Evolutionary conservation across 2,888 invertebrate species (phyloP).

Genomic region (Troglohyphantes excavatus): DNA sequence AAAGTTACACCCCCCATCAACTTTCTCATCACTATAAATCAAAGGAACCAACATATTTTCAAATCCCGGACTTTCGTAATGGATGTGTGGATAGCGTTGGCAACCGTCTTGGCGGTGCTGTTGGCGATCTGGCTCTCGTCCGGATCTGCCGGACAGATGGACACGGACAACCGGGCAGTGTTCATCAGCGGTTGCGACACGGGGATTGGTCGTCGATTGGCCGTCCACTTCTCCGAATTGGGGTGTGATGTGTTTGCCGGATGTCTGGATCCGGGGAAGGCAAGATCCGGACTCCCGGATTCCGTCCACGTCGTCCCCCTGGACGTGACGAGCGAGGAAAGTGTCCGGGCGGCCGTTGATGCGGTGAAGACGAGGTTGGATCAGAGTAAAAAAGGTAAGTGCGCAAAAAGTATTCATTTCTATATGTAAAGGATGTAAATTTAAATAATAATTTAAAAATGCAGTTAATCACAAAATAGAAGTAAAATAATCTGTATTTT

Average conservation of each 20-base stretch:
- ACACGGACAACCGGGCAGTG: background rate
- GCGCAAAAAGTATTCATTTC: no score
- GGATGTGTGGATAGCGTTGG: background rate
- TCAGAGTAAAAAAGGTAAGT: conserved; percentile 25
- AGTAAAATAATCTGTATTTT: no score
- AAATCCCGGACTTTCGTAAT: background rate
- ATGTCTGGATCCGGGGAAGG: conserved; percentile 57
- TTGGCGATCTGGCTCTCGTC: background rate
- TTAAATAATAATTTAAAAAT: no score
- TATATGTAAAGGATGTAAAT: no score
- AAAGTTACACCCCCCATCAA: no score
- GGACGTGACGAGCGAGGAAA: conserved; percentile 52
- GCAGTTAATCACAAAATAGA: no score
- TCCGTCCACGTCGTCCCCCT: conserved; percentile 34
- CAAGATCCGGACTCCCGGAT: conserved; percentile 2
- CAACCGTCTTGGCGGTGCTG: no score
- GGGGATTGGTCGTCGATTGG: conserved; percentile 82
- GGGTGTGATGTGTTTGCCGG: conserved; percentile 80
- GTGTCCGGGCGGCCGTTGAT: conserved; percentile 40
- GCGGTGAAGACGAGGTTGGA: background rate
- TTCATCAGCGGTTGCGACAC: conserved; percentile 81
- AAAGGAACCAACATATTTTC: no score
- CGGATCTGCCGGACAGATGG: background rate
- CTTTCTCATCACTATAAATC: no score
- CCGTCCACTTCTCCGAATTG: conserved; percentile 81